These are phyloP conservation scores for Lucifuga dentata DNA, from an alignment of 2,113 vertebrate genomes.

Conservation along the genomic window DNA sequence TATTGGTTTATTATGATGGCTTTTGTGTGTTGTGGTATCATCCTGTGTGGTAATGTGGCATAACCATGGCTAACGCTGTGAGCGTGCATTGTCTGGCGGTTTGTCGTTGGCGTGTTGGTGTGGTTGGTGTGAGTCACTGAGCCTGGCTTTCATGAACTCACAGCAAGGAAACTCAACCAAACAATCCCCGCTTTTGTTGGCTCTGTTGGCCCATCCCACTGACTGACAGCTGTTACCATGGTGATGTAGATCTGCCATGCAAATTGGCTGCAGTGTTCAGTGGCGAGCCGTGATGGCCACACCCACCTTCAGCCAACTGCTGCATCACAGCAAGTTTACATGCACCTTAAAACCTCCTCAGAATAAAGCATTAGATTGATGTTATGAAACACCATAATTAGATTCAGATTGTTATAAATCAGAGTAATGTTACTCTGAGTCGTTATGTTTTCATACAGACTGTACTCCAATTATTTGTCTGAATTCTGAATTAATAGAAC, in stretches of 20 bases:
- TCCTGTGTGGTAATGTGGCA: too few relatives aligned
- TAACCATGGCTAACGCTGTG: too few relatives aligned
- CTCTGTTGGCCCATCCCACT: conserved; percentile 48
- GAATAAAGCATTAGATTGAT: background rate
- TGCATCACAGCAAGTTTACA: background rate
- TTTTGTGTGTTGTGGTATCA: conserved; percentile 38
- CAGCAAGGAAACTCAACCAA: conserved; percentile 70
- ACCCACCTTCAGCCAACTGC: background rate
- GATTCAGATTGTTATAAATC: too few relatives aligned
- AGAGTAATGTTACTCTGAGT: too few relatives aligned
- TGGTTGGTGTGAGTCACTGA: conserved; percentile 76
- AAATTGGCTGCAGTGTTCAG: conserved; percentile 40
- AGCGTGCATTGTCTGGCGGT: too few relatives aligned
- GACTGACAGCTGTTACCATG: conserved; percentile 68
- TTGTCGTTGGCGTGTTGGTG: too few relatives aligned
- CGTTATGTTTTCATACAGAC: too few relatives aligned
- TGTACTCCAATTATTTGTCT: too few relatives aligned
- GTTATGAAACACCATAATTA: background rate
- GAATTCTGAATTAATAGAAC: too few relatives aligned
- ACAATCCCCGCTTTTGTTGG: conserved; percentile 80
- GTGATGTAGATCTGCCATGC: conserved; percentile 53
- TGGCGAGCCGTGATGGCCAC: conserved; percentile 7
- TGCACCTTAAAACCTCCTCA: too few relatives aligned
- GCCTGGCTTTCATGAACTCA: conserved; percentile 79
- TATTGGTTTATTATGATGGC: conserved; percentile 13